Conservation (phyloP, 2,113 vertebrate species). For the Bubo bubo region DNA sequence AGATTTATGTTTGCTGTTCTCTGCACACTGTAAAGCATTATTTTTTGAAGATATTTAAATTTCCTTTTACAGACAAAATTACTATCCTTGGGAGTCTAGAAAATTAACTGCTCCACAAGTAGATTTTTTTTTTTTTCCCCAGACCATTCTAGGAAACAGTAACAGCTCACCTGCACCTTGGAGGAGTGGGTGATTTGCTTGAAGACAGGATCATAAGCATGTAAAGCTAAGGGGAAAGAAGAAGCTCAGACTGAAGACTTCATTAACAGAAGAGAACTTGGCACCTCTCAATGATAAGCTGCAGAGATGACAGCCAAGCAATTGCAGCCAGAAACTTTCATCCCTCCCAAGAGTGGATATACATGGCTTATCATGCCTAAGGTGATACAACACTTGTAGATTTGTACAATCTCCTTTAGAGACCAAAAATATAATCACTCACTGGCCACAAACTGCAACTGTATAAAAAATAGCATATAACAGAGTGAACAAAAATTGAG, state of each 20-base stretch:
- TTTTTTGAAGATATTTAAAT: background rate
- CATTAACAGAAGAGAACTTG: background rate
- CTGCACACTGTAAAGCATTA: background rate
- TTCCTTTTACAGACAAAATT: background rate
- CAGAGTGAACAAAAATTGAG: background rate
- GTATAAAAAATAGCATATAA: background rate
- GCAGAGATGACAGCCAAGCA: background rate
- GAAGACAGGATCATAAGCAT: conserved; percentile 86
- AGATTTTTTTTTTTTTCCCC: too few relatives aligned
- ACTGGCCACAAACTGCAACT: background rate
- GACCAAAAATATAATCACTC: background rate
- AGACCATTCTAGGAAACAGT: background rate
- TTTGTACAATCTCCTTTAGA: background rate
- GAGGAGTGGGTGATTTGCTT: conserved; percentile 84
- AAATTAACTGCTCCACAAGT: background rate
- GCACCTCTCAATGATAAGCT: background rate
- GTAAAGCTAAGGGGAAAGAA: conserved; percentile 81
- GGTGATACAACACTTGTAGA: background rate
- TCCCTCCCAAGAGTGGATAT: background rate
- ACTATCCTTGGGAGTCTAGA: background rate
- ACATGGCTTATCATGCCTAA: background rate
- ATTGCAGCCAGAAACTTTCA: background rate
- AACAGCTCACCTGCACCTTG: conserved; percentile 86
- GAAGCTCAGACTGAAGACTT: background rate
- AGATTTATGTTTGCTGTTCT: background rate